These are phyloP conservation scores for Crypturellus undulatus DNA, from an alignment of 2,113 vertebrate genomes.

Conservation along the genomic window DNA sequence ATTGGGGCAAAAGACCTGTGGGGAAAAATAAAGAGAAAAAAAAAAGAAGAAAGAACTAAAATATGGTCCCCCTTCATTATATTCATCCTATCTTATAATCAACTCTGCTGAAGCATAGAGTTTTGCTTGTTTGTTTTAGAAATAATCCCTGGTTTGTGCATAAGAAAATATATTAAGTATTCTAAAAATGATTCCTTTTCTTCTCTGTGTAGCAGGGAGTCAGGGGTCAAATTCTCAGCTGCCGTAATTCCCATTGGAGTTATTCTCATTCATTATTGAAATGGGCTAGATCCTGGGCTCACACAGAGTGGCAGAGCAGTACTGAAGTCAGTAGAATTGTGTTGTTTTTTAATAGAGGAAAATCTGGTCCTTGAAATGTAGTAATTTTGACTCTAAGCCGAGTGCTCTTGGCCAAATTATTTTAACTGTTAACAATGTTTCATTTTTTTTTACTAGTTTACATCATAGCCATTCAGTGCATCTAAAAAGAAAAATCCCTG, in stretches of 20 bases:
- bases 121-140: slow-evolving; percentile 57
- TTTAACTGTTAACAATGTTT: not conserved
- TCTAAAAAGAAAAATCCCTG: slow-evolving; percentile 14
- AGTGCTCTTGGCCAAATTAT: not conserved
- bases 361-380: not conserved
- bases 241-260: not conserved
- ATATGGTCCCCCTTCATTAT: not conserved
- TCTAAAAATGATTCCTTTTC: slow-evolving; percentile 37
- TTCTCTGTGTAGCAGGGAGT: slow-evolving; percentile 9
- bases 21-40: not conserved
- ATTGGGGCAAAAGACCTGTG: not conserved
- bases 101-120: not conserved
- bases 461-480: not conserved
- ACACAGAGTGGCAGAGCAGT: not conserved
- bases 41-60: not conserved
- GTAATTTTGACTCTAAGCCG: not conserved
- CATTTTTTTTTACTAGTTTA: not conserved
- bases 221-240: slow-evolving; percentile 56
- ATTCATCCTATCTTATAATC: not conserved
- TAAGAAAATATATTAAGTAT: slow-evolving; percentile 64
- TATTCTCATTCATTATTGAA: slow-evolving; percentile 54
- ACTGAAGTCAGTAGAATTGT: not conserved
- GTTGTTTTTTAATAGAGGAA: not conserved
- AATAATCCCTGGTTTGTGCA: not conserved
- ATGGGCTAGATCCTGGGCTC: slow-evolving; percentile 35